Evolutionary conservation across 2,797 vertebrate species (phyloP), one percentile per base, ranked within the genome.

Genomic region (Sus cebifrons): DNA sequence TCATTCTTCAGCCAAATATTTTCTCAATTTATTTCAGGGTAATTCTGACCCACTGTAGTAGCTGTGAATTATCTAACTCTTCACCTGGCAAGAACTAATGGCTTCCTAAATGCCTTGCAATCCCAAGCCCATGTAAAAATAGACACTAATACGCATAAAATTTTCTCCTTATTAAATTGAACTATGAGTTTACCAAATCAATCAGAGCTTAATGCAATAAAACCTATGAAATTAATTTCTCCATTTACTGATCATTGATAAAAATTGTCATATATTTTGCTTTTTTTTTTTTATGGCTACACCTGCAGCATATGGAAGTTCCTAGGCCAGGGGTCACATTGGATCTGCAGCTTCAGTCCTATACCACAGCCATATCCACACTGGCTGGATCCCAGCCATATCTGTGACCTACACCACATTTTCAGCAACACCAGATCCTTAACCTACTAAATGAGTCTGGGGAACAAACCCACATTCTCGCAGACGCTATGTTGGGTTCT

Each of bases 21-120:
- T 97, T 91, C 64, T 83, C 54, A 85, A n/a, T 8, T 36, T 23
- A 2, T 94, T 97, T 96, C 64, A 91, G 44, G 60, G 95, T 58
- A 92, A 40, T 16, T 44, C 73, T 92, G 89, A 93, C 70, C 97
- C 96, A 93, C 18, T 71, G 93, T 3, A 56, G 6, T 16, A 60
- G 16, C 21, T 93, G 92, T 25, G 2, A 52, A 56, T 71, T 75
- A 54, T n/a, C 17, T 91, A 73, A 83, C 29, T 85, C 10, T 6
- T 89, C 12, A 67, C 44, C 91, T 4, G 8, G 5, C 54, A 77
- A 81, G 78, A 77, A 44, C 25, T 7, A 27, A 78, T 8, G 54
- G 7, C 29, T 86, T 23, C 6, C n/a, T 49, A 70, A 83, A 96
- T 88, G 85, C 17, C 10, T 62, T 40, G 25, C 15, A 71, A 91